Evolutionary conservation across 2,888 invertebrate genomes (phyloP).

Genomic region (Melanotus villosus): DNA sequence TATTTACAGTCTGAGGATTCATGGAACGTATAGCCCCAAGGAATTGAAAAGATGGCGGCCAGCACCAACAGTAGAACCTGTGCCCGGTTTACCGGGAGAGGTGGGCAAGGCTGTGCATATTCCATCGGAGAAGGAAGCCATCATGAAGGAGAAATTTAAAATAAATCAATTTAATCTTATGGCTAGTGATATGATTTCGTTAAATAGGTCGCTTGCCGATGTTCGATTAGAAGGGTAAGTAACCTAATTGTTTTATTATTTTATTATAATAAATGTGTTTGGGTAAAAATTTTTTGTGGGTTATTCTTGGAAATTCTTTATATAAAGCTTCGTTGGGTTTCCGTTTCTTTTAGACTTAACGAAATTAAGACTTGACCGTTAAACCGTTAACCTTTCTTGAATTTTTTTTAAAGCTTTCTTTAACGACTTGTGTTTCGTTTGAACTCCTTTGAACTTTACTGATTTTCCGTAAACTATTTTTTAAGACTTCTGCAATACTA

Average conservation of each 20-base stretch:
- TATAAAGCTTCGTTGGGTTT: too few relatives aligned
- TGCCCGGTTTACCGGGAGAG: slow-evolving; percentile 87
- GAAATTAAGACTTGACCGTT: too few relatives aligned
- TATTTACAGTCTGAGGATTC: slow-evolving; percentile 54
- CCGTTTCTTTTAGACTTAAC: too few relatives aligned
- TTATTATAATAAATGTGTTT: not conserved
- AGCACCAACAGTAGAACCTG: slow-evolving; percentile 79
- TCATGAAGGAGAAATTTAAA: slow-evolving; percentile 96
- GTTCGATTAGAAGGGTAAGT: slow-evolving; percentile 92
- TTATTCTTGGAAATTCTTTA: too few relatives aligned
- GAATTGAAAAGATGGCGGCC: slow-evolving; percentile 80
- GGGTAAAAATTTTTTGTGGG: too few relatives aligned
- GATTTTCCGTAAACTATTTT: too few relatives aligned
- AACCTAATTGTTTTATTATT: not conserved
- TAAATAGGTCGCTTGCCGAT: slow-evolving; percentile 95
- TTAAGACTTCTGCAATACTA: too few relatives aligned
- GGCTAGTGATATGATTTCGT: slow-evolving; percentile 97
- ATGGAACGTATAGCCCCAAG: slow-evolving; percentile 64
- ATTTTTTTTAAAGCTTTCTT: too few relatives aligned
- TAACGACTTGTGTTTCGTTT: too few relatives aligned
- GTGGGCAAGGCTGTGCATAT: slow-evolving; percentile 94
- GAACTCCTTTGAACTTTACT: too few relatives aligned
- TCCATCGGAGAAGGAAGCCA: slow-evolving; percentile 86
- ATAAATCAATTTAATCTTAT: slow-evolving; percentile 98
- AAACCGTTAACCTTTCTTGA: too few relatives aligned